Conservation (phyloP, 2,888 invertebrate species). For the Leptinotarsa rubiginosa region DNA sequence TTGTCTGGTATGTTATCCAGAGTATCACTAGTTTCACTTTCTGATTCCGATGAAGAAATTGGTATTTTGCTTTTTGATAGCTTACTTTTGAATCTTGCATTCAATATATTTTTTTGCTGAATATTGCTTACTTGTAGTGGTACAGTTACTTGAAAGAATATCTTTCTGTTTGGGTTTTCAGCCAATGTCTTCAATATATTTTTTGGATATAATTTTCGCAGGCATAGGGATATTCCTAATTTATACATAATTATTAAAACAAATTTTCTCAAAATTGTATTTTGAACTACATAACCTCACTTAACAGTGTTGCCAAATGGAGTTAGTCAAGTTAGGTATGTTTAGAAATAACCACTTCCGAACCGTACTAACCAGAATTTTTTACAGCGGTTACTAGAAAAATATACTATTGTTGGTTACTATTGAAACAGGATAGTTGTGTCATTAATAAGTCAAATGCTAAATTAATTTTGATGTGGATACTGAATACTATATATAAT, state of each 20-base stretch:
- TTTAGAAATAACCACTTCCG: no score
- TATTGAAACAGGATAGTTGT: no score
- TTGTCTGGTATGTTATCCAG: constrained; percentile 66
- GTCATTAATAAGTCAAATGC: no score
- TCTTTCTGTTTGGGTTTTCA: not conserved
- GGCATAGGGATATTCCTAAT: not conserved
- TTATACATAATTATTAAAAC: not conserved
- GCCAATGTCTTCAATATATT: not conserved
- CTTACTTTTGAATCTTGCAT: constrained; percentile 52
- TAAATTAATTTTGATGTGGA: no score
- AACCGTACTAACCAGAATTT: no score
- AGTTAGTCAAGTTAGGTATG: no score
- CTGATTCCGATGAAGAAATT: constrained; percentile 69
- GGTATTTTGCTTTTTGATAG: constrained; percentile 50
- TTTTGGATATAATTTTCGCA: not conserved
- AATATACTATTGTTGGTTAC: no score
- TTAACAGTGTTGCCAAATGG: no score
- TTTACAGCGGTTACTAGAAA: no score
- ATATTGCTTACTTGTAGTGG: not conserved
- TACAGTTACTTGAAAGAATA: not conserved
- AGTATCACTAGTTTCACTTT: constrained; percentile 66
- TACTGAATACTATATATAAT: no score
- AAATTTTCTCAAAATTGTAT: no score
- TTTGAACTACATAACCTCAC: no score
- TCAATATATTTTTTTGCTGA: not conserved